A percentile compares a stretch with the other conserved stretches of the same genome.
phyloP scores from a whole-genome alignment of 2,113 vertebrate species.

The Cairina moschata region DNA sequence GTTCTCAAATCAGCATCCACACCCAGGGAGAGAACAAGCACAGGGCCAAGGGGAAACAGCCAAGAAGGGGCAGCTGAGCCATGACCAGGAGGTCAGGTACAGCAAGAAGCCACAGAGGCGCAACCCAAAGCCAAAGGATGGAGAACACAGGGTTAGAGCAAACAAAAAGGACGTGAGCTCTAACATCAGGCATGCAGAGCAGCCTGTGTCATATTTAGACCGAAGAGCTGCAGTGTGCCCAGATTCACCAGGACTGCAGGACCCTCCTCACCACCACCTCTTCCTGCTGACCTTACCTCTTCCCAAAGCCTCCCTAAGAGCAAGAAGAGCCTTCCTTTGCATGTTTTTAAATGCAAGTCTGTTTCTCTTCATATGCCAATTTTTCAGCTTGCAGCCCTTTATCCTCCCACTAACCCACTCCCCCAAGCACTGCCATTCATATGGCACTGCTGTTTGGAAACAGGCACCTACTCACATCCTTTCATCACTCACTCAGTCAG shows the following conservation, averaged over 20 bases:
- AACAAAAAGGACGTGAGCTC: background rate
- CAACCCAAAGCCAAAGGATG: background rate
- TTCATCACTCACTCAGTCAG: background rate
- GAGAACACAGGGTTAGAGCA: background rate
- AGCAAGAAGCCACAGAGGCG: background rate
- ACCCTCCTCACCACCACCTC: background rate
- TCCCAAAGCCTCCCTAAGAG: background rate
- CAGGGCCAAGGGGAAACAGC: background rate
- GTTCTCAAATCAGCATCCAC: background rate
- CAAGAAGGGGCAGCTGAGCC: background rate
- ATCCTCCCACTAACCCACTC: background rate
- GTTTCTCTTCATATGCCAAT: background rate
- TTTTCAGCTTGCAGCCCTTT: background rate
- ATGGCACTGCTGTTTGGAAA: constrained; percentile 13
- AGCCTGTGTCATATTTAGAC: background rate
- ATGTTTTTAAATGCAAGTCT: background rate
- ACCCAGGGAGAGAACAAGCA: background rate
- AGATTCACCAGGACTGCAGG: accelerated
- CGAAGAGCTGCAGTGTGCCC: background rate
- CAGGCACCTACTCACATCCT: background rate
- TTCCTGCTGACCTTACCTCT: background rate
- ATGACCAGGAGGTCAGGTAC: background rate
- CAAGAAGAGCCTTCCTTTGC: background rate
- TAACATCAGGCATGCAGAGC: background rate
- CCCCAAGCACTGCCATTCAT: background rate